phyloP scores from a whole-genome alignment of 1,140 invertebrate genomes.

The Gonatopus flavifemur region DNA sequence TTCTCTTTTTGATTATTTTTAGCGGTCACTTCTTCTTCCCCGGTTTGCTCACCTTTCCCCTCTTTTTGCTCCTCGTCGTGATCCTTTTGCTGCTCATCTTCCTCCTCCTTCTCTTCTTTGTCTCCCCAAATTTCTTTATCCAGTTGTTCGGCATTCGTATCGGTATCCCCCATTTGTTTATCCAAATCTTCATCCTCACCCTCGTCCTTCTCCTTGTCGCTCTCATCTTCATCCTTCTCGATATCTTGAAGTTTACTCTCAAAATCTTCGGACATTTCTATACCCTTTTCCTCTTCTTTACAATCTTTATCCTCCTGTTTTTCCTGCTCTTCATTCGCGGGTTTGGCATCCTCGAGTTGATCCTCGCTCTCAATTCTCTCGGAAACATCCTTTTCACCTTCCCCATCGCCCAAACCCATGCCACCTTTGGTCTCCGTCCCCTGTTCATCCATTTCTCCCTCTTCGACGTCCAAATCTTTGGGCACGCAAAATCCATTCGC shows the following conservation, averaged over 20 bases:
- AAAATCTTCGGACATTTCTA: constrained; percentile 93
- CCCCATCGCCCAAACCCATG: constrained; percentile 88
- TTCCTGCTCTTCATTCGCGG: constrained; percentile 71
- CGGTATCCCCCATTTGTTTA: constrained; percentile 94
- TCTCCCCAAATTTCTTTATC: constrained; percentile 89
- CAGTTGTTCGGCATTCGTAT: constrained; percentile 76
- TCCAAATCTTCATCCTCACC: constrained; percentile 78
- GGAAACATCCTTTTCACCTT: constrained; percentile 93
- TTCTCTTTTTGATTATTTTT: constrained; percentile 68
- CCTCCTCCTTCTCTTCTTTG: constrained; percentile 72
- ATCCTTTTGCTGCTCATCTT: constrained; percentile 65
- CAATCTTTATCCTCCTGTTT: constrained; percentile 77
- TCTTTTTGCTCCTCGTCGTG: constrained; percentile 61
- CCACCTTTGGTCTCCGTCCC: constrained; percentile 64
- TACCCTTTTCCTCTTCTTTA: constrained; percentile 89
- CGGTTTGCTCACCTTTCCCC: constrained; percentile 61
- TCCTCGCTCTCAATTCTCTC: constrained; percentile 92
- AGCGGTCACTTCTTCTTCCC: constrained; percentile 62
- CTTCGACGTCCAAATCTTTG: constrained; percentile 72
- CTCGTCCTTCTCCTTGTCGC: constrained; percentile 66
- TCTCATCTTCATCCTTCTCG: constrained; percentile 68
- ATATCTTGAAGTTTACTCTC: constrained; percentile 83
- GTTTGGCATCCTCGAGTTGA: constrained; percentile 87
- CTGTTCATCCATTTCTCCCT: constrained; percentile 63
- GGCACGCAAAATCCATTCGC: constrained; percentile 94